Base-by-base conservation (phyloP, 1,140 invertebrate species). In the Magallana angulata region DNA sequence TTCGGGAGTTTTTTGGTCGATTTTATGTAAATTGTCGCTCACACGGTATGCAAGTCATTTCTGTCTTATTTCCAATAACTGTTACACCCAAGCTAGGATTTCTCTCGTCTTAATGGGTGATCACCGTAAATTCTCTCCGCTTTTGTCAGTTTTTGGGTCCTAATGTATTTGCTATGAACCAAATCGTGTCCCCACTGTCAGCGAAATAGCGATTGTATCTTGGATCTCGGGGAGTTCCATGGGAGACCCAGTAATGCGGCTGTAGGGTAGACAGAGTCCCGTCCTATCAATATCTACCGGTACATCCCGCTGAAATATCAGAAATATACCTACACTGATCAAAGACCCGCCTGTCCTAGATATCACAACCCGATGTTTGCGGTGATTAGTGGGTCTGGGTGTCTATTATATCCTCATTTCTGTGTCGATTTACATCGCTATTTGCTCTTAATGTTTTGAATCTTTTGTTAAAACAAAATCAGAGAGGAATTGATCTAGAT, bases 151-250 rank as follows among this genome's bases (percentile, higher is more conserved):
- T 36, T 14, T 36, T 36, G 3, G 68, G 36, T 76, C 68, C 36
- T 76, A 76, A 76, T 76, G 68, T 76, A 76, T 76, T 76, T 76
- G 68, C 68, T 76, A 36, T 76, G 68, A 24, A 30, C 68, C 68
- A 76, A 18, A 76, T 76, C 68, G 24, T 76, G 14, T 30, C 68
- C 68, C 24, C 68, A 76, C 68, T 12, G 12, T 24, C 7, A 12
- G 18, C 14, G 68, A 76, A 36, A 76, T 76, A 76, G 24, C 68
- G 24, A 36, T 76, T 76, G 68, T 36, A 30, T 76, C 68, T 18
- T 7, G 24, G 24, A 11, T 7, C 68, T 11, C 68, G 0, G 68
- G 2, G 24, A 24, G 8, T 11, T 30, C 24, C 5, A 11, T 30
- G 11, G 12, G 18, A 30, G 68, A 36, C 11, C 11, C 8, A 76